Percentiles rank a stretch among this genome's conserved stretches.
phyloP scores from a whole-genome alignment of 2,113 vertebrate genomes.

The Regulus satrapa region DNA sequence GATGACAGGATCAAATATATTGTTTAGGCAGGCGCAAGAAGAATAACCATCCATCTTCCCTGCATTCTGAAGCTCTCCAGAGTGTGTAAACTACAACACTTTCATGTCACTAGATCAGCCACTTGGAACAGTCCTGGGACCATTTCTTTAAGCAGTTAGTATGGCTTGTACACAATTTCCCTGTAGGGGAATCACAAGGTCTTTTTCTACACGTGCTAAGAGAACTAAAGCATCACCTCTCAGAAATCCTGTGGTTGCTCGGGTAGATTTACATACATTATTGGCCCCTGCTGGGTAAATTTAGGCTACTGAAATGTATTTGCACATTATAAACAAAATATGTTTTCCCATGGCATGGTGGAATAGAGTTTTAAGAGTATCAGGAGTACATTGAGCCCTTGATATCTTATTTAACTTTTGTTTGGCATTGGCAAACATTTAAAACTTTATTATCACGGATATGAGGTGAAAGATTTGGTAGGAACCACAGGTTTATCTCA shows the following conservation, averaged over 20 bases:
- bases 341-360: not conserved
- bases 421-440: not conserved
- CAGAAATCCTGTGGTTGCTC: not conserved
- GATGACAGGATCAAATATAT: slow-evolving; percentile 26
- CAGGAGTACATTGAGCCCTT: not conserved
- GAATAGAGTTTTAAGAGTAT: not conserved
- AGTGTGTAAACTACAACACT: not conserved
- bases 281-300: not conserved
- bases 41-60: not conserved
- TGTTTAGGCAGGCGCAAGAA: not conserved
- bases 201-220: not conserved
- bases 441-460: not conserved
- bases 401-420: not conserved
- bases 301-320: not conserved
- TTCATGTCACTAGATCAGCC: slow-evolving; percentile 22
- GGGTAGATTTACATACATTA: not conserved
- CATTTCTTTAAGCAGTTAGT: not conserved
- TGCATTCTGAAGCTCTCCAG: not conserved
- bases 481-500: not conserved
- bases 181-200: not conserved
- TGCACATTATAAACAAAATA: not conserved
- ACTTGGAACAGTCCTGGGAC: slow-evolving; percentile 33
- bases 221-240: not conserved
- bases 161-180: not conserved
- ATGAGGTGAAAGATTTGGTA: not conserved